A percentile compares a stretch with the other conserved stretches of the same genome.
Conservation (phyloP, 2,113 vertebrate genomes). For the Chaetura pelagica region DNA sequence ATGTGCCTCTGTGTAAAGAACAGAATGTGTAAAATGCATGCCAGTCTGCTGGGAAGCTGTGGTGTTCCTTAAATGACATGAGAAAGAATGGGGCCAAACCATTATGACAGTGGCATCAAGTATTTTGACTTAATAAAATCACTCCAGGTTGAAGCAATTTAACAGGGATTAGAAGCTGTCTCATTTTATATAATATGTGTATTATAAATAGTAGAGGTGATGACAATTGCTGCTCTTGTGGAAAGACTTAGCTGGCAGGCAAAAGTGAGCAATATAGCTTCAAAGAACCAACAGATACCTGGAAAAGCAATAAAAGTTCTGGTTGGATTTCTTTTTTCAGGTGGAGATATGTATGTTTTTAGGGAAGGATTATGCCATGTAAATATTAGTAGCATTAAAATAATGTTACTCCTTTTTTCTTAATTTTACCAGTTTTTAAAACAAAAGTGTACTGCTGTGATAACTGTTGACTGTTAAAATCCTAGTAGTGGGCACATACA, state of each 20-base stretch:
- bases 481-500: neutral
- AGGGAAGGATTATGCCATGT: neutral
- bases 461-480: neutral
- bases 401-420: neutral
- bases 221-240: neutral
- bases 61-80: neutral
- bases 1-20: neutral
- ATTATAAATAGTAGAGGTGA: neutral
- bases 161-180: neutral
- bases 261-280: neutral
- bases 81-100: neutral
- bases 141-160: neutral
- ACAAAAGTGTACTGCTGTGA: neutral
- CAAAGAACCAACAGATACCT: neutral
- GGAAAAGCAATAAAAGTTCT: slow-evolving; percentile 20
- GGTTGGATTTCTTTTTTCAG: neutral
- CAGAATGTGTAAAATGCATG: neutral
- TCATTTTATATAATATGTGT: neutral
- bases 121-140: neutral
- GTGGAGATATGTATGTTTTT: neutral
- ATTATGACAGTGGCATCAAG: neutral
- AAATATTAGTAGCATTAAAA: neutral
- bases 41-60: neutral
- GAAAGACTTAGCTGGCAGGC: neutral
- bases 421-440: neutral